Evolutionary conservation across 2,797 vertebrate species (phyloP), one percentile per base, ranked within the genome.

Genomic region (Anomalospiza imberbis): DNA sequence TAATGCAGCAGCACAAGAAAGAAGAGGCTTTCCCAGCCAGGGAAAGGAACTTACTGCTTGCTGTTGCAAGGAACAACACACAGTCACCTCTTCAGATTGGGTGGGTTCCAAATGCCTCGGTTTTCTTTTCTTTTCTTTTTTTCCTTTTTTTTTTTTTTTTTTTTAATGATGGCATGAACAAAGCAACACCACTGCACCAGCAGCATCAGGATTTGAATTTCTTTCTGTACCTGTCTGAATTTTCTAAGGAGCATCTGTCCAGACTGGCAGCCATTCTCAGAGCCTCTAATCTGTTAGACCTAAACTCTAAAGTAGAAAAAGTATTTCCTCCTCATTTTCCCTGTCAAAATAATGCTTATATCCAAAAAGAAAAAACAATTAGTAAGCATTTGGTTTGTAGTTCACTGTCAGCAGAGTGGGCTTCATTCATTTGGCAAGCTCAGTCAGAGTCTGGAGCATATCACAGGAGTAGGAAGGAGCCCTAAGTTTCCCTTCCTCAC

Each of bases 251-350:
- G 51, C 44, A 48, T 95, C 91, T 80, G 58, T 87, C 42, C 89
- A 95, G 96, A 94, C 94, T 97, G 96, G 95, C 97, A 97, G 88
- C 94, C 96, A 93, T 97, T 97, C 94, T 95, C 75, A 85, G 47
- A 86, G 48, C 93, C 74, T 91, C 63, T 75, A 55, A 86, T 22
- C 38, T 75, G 17, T 68, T 75, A 78, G 32, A 88, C 38, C 62
- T 75, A n/a, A 88, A 78, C 17, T 61, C n/a, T 65, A 28, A 91
- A 44, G 19, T 44, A 60, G 28, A 60, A 50, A 68, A 78, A 82
- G 32, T 75, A 75, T 83, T 79, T n/a, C 86, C 51, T 17, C 61
- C 44, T 94, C 88, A 75, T 84, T 88, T 88, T 82, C 73, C 57
- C 75, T 84, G 93, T 77, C 62, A 84, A 60, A 89, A 44, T 84